phyloP scores from a whole-genome alignment of 1,140 invertebrate genomes.

The Parasteatoda tepidariorum region DNA sequence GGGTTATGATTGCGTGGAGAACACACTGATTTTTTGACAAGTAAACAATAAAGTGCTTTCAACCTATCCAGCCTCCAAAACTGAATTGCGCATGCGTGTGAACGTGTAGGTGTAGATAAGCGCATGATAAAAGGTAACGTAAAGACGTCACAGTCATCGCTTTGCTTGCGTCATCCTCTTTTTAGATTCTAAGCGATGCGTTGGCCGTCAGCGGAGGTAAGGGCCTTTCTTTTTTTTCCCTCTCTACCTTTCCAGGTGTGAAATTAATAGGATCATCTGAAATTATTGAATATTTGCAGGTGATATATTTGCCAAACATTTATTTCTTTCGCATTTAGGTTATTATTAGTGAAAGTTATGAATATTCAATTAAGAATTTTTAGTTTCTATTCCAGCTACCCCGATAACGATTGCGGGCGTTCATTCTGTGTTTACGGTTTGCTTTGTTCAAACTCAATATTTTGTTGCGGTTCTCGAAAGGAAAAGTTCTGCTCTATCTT shows the following conservation, averaged over 20 bases:
- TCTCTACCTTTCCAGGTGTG: neutral
- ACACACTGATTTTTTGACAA: too few species aligned
- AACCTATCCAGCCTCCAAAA: neutral
- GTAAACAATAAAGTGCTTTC: neutral
- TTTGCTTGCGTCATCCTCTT: slow-evolving; percentile 51
- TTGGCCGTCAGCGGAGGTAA: slow-evolving; percentile 44
- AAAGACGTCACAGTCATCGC: slow-evolving; percentile 45
- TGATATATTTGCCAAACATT: neutral
- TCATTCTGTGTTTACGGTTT: neutral
- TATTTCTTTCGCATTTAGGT: neutral
- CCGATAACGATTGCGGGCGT: neutral
- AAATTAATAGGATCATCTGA: neutral
- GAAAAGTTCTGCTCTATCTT: too few species aligned
- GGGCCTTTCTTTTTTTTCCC: neutral
- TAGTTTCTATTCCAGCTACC: neutral
- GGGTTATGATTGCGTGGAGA: too few species aligned
- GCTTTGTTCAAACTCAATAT: neutral
- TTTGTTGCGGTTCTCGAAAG: too few species aligned
- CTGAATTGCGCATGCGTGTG: slow-evolving; percentile 9
- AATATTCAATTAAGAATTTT: neutral
- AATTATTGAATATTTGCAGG: neutral
- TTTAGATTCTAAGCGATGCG: slow-evolving; percentile 52
- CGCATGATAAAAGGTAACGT: slow-evolving; percentile 42
- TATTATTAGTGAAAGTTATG: neutral
- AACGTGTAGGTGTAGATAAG: slow-evolving; percentile 37